These are phyloP conservation scores for Balanococcus diminutus DNA, from an alignment of 2,888 invertebrate genomes.

Conservation along the genomic window DNA sequence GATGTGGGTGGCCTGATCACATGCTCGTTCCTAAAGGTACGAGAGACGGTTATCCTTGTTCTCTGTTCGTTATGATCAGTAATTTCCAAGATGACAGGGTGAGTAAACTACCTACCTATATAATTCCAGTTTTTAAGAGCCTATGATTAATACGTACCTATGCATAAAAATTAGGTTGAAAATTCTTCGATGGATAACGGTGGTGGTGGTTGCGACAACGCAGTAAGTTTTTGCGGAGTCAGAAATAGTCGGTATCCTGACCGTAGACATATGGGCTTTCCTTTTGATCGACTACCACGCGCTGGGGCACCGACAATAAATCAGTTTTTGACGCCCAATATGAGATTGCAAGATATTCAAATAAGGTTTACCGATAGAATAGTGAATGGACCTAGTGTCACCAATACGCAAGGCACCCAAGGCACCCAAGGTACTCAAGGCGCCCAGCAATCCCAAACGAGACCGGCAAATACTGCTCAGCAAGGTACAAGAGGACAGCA, in stretches of 20 bases:
- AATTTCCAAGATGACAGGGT: conserved; percentile 59
- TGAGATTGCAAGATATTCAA: conserved; percentile 70
- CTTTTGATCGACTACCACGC: conserved; percentile 73
- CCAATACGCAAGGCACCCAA: neutral
- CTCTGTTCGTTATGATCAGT: conserved; percentile 62
- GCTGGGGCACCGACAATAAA: conserved; percentile 66
- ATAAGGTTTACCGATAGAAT: conserved; percentile 67
- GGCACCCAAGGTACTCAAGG: neutral
- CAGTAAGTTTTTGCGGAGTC: conserved; percentile 80
- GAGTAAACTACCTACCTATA: too few relatives aligned
- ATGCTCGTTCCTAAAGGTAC: conserved; percentile 62
- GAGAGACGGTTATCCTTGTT: conserved; percentile 60
- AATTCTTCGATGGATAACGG: conserved; percentile 31
- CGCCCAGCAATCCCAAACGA: neutral
- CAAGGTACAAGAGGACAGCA: neutral
- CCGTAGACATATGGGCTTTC: conserved; percentile 81
- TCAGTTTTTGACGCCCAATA: conserved; percentile 77
- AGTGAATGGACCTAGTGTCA: conserved; percentile 38
- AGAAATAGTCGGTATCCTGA: conserved; percentile 80
- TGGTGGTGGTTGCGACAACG: conserved; percentile 69
- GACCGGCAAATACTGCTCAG: neutral
- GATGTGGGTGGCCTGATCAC: conserved; percentile 68
- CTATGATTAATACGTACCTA: too few relatives aligned
- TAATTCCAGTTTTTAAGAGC: too few relatives aligned
- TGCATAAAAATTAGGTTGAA: conserved; percentile 40